Evolutionary conservation across 2,113 vertebrate genomes (phyloP).

Genomic region (Brienomyrus brachyistius): DNA sequence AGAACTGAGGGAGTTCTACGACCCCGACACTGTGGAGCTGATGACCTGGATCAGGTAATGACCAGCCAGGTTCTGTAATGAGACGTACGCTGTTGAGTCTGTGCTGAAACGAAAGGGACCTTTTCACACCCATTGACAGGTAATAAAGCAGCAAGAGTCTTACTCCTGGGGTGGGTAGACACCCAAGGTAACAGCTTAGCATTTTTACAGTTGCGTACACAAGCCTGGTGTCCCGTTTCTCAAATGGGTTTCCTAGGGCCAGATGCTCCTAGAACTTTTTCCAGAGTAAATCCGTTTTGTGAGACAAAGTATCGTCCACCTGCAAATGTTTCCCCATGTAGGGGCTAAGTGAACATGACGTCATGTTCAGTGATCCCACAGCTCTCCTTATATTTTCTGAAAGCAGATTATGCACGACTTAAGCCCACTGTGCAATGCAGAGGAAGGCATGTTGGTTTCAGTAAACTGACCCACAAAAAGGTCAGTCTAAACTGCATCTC

Average conservation of each 20-base stretch:
- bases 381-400: conserved; percentile 32
- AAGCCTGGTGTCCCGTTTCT: not conserved
- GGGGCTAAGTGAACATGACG: conserved; percentile 45
- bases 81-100: conserved; percentile 19
- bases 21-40: conserved; percentile 97
- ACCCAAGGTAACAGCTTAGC: not conserved
- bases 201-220: not conserved
- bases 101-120: not conserved
- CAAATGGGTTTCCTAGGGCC: not conserved
- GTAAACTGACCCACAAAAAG: not conserved
- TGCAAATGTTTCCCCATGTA: conserved; percentile 40
- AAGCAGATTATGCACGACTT: conserved; percentile 32
- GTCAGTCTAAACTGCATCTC: not conserved
- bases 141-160: not conserved
- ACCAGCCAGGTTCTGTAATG: conserved; percentile 27
- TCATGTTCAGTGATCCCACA: conserved; percentile 35
- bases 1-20: conserved; percentile 94
- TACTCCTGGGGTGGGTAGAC: not conserved
- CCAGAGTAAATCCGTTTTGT: not conserved
- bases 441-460: not conserved
- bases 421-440: not conserved
- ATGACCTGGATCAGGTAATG: conserved; percentile 98
- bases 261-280: not conserved
- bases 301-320: conserved; percentile 15
- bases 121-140: not conserved